These are phyloP conservation scores for Acridotheres tristis DNA, from an alignment of 2,797 vertebrate genomes.

Conservation along the genomic window DNA sequence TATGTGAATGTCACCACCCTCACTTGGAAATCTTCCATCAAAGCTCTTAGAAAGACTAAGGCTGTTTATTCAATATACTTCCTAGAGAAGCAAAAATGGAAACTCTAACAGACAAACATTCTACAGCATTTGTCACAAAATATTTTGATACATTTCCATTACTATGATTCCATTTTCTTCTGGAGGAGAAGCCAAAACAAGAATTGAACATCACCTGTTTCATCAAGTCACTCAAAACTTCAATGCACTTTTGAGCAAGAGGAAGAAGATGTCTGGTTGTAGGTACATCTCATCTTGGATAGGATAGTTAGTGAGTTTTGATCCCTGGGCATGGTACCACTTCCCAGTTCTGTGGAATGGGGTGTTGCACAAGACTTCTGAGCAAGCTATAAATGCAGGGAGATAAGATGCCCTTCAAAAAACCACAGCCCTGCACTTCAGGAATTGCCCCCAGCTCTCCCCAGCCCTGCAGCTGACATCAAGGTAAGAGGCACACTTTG, in stretches of 20 bases:
- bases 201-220: neutral
- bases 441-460: neutral
- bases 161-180: neutral
- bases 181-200: neutral
- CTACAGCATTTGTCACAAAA: neutral
- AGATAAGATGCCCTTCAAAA: accelerated
- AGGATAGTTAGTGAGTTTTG: neutral
- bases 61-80: neutral
- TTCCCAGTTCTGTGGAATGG: neutral
- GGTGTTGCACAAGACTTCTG: neutral
- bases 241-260: neutral
- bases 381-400: neutral
- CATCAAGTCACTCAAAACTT: accelerated
- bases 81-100: neutral
- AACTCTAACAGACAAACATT: neutral
- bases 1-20: accelerated
- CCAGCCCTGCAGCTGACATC: neutral
- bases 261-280: neutral
- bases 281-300: neutral
- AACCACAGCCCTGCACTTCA: accelerated
- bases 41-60: neutral
- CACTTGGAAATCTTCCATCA: neutral
- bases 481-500: no score
- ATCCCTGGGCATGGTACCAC: neutral
- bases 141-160: neutral